Conservation (phyloP, 2,797 vertebrate genomes). For the Babyrousa celebensis region DNA sequence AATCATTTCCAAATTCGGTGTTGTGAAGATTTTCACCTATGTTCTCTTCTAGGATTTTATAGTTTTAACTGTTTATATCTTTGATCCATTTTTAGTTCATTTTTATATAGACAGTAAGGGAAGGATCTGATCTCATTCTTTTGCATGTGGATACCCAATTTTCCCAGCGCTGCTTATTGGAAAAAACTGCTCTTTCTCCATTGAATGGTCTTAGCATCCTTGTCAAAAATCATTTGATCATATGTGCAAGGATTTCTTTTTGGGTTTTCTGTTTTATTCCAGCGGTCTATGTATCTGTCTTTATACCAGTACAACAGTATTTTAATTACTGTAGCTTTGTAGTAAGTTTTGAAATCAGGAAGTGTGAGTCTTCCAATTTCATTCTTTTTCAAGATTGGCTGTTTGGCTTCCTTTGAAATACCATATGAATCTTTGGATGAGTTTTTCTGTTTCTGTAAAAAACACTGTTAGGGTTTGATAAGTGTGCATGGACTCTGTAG, state of each 20-base stretch:
- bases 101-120: neutral
- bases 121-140: neutral
- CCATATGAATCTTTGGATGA: neutral
- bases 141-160: neutral
- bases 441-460: neutral
- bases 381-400: neutral
- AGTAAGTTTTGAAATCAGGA: slow-evolving; percentile 34
- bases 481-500: neutral
- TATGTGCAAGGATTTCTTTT: neutral
- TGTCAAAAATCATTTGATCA: neutral
- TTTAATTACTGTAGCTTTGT: slow-evolving; percentile 2
- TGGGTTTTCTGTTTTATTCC: neutral
- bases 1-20: neutral
- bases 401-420: neutral
- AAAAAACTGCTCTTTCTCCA: neutral
- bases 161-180: neutral
- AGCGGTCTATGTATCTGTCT: neutral
- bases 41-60: neutral
- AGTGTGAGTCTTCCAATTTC: neutral
- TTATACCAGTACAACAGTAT: neutral
- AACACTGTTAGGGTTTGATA: neutral
- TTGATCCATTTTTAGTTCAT: neutral
- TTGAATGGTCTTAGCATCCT: neutral
- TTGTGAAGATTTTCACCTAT: neutral
- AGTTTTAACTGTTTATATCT: neutral